A percentile compares a stretch with the other conserved stretches of the same genome.
phyloP scores from a whole-genome alignment of 2,888 invertebrate species.

The Leptinotarsa rubiginosa region DNA sequence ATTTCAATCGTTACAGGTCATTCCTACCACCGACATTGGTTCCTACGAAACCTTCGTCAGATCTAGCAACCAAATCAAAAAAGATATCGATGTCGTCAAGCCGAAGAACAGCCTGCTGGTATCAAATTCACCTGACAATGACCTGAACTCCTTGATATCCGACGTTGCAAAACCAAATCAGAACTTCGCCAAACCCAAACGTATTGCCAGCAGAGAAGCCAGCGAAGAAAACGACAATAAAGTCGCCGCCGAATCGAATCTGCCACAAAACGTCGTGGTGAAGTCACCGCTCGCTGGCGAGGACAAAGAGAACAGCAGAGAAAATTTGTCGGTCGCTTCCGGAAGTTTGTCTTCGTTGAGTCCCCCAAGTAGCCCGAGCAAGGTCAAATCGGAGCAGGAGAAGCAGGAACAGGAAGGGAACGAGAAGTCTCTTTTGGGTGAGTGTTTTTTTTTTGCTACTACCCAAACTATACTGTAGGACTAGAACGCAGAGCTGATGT shows the following conservation, averaged over 20 bases:
- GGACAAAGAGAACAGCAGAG: constrained; percentile 62
- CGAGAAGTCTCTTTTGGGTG: constrained; percentile 65
- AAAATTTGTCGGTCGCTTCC: constrained; percentile 64
- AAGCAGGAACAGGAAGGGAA: constrained; percentile 72
- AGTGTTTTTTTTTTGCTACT: constrained; percentile 26
- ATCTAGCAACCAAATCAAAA: not conserved
- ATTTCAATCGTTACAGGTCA: not conserved
- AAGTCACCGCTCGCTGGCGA: constrained; percentile 66
- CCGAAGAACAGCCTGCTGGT: constrained; percentile 17
- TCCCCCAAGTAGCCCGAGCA: constrained; percentile 65
- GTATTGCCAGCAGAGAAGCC: constrained; percentile 8
- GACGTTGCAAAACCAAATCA: not conserved
- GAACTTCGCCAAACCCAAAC: constrained; percentile 3
- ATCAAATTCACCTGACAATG: constrained; percentile 28
- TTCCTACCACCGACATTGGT: constrained; percentile 12
- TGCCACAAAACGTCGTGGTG: constrained; percentile 51
- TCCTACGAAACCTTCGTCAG: constrained; percentile 8
- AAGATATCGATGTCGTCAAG: not conserved
- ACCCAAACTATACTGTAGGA: too few relatives aligned
- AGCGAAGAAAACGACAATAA: constrained; percentile 30
- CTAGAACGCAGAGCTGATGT: too few relatives aligned
- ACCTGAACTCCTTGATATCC: constrained; percentile 9
- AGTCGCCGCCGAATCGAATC: constrained; percentile 52
- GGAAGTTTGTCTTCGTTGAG: constrained; percentile 65
- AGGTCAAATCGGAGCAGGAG: constrained; percentile 61